Evolutionary conservation across 2,888 invertebrate species (phyloP).

Genomic region (Sinohyriopsis cumingii): DNA sequence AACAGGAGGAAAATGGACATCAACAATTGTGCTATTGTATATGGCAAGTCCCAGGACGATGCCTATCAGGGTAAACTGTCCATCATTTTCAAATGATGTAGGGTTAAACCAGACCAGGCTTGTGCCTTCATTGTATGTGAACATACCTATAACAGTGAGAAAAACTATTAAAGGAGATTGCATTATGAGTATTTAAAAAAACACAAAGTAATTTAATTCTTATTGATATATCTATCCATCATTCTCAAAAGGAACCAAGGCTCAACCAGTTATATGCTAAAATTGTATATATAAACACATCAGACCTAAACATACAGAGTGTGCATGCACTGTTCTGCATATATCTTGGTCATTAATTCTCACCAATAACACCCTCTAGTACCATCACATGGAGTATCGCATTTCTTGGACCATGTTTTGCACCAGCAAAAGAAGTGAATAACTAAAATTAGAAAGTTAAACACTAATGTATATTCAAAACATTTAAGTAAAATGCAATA

Average conservation of each 20-base stretch:
- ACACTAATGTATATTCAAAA: no score
- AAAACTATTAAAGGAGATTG: constrained; percentile 6
- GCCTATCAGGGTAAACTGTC: constrained; percentile 94
- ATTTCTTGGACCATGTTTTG: no score
- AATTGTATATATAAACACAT: no score
- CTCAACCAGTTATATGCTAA: neutral
- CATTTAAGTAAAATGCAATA: no score
- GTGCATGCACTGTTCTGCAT: no score
- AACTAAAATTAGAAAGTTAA: no score
- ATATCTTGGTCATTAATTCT: no score
- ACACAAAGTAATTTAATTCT: neutral
- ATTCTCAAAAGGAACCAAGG: neutral
- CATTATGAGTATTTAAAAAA: neutral
- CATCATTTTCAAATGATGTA: constrained; percentile 93
- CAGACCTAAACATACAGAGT: no score
- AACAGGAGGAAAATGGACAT: constrained; percentile 96
- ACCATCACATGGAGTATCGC: no score
- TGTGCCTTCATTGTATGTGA: constrained; percentile 76
- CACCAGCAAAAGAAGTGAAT: no score
- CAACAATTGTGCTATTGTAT: constrained; percentile 95
- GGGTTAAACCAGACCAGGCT: constrained; percentile 89
- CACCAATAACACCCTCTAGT: no score
- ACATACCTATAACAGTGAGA: constrained; percentile 73
- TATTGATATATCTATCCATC: neutral
- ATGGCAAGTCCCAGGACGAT: constrained; percentile 95